These are phyloP conservation scores for Oxyruncus cristatus DNA, from an alignment of 2,113 vertebrate genomes.

Conservation along the genomic window DNA sequence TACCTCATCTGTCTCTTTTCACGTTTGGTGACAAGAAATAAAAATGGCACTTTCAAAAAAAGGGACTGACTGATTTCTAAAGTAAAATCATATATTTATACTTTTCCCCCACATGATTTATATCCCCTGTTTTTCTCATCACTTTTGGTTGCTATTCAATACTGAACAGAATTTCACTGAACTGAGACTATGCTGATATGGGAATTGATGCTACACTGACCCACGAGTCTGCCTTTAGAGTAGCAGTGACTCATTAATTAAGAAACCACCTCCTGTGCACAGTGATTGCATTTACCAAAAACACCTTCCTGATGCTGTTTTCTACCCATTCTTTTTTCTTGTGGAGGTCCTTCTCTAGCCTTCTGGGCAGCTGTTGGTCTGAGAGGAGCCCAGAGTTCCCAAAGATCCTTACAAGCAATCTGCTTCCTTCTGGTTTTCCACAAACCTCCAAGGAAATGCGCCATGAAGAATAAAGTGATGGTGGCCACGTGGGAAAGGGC, in stretches of 20 bases:
- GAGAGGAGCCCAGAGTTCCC: not conserved
- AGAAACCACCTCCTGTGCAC: not conserved
- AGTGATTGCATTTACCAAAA: not conserved
- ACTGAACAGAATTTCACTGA: not conserved
- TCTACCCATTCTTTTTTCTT: not conserved
- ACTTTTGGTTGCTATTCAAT: not conserved
- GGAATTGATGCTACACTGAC: not conserved
- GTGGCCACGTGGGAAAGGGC: not conserved
- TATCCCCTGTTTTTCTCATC: not conserved
- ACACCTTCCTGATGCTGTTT: accelerated
- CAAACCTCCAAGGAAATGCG: not conserved
- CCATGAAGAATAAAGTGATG: not conserved
- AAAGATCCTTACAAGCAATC: not conserved
- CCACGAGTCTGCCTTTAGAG: not conserved
- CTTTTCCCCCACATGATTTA: not conserved
- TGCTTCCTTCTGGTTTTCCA: not conserved
- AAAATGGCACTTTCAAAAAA: not conserved
- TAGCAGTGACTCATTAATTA: not conserved
- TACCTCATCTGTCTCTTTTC: not conserved
- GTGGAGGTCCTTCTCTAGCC: not conserved
- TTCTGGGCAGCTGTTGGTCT: not conserved
- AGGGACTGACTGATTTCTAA: not conserved
- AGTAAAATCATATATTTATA: not conserved
- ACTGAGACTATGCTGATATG: not conserved
- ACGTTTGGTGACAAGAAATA: not conserved